phyloP scores from a whole-genome alignment of 2,113 vertebrate genomes.

The Chloropsis hardwickii region DNA sequence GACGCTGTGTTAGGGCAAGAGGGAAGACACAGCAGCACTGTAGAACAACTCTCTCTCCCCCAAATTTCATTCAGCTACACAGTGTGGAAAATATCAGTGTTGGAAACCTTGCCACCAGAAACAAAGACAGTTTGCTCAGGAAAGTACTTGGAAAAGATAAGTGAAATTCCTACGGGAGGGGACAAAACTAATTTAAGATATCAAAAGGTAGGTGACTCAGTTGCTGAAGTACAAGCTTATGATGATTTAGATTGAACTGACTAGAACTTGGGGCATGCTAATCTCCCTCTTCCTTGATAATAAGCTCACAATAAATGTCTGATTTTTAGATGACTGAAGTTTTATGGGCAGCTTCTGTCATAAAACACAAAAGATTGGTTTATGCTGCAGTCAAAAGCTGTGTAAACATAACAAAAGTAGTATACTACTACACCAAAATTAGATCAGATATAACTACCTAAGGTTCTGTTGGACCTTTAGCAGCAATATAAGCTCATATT shows the following conservation, averaged over 20 bases:
- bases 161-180: not conserved
- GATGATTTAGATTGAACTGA: not conserved
- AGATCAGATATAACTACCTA: not conserved
- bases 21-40: not conserved
- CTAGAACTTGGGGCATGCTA: not conserved
- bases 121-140: not conserved
- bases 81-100: not conserved
- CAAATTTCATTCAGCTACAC: not conserved
- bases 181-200: not conserved
- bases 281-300: not conserved
- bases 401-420: not conserved
- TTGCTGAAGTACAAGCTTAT: not conserved
- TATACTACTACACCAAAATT: not conserved
- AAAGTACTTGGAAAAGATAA: not conserved
- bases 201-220: not conserved
- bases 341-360: not conserved
- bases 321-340: not conserved
- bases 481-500: not conserved
- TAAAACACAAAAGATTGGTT: not conserved
- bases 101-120: not conserved
- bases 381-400: not conserved
- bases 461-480: not conserved
- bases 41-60: not conserved
- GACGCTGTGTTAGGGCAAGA: accelerated
- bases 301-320: not conserved